Evolutionary conservation across 2,113 vertebrate genomes (phyloP).

Genomic region (Nannospalax galili): DNA sequence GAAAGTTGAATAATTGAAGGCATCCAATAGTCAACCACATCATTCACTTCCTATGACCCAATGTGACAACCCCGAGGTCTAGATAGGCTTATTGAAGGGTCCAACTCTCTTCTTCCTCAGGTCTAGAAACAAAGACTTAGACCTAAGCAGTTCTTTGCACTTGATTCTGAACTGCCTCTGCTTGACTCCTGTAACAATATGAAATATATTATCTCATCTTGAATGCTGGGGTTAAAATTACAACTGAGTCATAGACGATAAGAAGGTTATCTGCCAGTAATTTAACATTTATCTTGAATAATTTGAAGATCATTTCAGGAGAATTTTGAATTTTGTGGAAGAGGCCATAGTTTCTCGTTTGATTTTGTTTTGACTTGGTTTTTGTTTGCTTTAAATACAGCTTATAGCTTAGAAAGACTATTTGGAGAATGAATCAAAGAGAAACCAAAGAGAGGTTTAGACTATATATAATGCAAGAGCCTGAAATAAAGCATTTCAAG

Average conservation of each 20-base stretch:
- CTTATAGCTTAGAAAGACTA: not conserved
- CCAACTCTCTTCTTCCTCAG: not conserved
- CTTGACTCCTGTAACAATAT: not conserved
- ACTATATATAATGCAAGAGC: not conserved
- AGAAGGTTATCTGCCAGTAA: not conserved
- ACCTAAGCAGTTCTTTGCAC: not conserved
- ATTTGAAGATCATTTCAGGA: conserved; percentile 27
- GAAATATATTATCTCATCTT: not conserved
- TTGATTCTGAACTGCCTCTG: not conserved
- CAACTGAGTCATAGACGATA: not conserved
- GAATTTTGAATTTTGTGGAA: conserved; percentile 1
- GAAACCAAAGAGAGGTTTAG: not conserved
- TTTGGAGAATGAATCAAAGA: not conserved
- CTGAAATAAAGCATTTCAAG: not conserved
- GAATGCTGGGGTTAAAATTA: not conserved
- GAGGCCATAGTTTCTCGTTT: not conserved
- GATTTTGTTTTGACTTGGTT: not conserved
- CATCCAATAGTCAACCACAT: not conserved
- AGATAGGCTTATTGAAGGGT: not conserved
- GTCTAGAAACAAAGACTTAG: not conserved
- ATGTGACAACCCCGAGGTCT: not conserved
- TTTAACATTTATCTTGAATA: conserved; percentile 11
- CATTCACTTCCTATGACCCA: not conserved
- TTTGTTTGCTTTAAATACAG: not conserved
- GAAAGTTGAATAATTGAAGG: not conserved